Conservation (phyloP, 2,888 invertebrate species). For the Glyphotaelius pellucidus region DNA sequence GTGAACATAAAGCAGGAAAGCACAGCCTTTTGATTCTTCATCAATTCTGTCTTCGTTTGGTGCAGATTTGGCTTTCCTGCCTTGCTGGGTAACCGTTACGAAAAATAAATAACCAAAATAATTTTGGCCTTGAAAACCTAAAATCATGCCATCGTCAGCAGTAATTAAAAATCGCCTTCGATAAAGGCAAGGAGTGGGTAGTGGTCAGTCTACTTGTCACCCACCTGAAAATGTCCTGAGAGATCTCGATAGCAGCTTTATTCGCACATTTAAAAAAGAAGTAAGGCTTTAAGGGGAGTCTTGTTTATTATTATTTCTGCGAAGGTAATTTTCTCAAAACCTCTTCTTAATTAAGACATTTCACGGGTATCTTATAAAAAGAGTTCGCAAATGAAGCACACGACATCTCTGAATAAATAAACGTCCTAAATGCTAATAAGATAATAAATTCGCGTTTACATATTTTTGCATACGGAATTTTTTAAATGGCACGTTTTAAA, state of each 20-base stretch:
- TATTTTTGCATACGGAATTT: constrained; percentile 27
- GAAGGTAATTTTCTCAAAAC: constrained; percentile 22
- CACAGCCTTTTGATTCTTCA: too few relatives aligned
- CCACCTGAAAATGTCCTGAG: neutral
- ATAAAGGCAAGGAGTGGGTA: neutral
- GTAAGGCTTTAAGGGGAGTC: neutral
- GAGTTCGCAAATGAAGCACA: constrained; percentile 27
- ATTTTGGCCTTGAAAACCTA: too few relatives aligned
- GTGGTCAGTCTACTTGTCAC: neutral
- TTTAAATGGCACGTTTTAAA: neutral
- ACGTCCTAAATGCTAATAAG: constrained; percentile 33
- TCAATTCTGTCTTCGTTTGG: too few relatives aligned
- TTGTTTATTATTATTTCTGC: constrained; percentile 6
- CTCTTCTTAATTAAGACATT: constrained; percentile 30
- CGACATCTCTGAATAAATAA: constrained; percentile 22
- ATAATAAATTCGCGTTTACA: constrained; percentile 28
- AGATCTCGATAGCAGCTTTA: neutral
- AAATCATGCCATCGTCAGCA: too few relatives aligned
- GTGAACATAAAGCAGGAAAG: too few relatives aligned
- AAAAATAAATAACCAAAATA: too few relatives aligned
- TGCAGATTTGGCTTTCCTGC: too few relatives aligned
- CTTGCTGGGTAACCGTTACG: too few relatives aligned
- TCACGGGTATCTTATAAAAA: constrained; percentile 39
- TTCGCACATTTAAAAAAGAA: neutral
- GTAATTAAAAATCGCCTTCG: neutral